phyloP scores from a whole-genome alignment of 2,888 invertebrate genomes.

The Sarcophaga caerulescens region DNA sequence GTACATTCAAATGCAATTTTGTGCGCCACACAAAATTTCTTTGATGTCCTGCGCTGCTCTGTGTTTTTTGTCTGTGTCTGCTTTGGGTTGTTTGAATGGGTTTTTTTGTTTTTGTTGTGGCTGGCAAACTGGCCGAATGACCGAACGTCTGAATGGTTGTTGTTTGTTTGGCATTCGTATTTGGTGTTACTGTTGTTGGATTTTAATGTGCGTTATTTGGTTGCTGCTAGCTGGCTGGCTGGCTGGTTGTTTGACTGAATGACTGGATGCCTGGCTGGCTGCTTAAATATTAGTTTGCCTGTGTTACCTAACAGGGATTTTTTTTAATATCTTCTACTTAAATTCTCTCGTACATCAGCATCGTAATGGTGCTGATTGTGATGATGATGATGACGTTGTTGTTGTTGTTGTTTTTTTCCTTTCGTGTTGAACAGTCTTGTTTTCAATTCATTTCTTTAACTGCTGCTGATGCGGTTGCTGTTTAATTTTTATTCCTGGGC shows the following conservation, averaged over 20 bases:
- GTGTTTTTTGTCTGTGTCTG: slow-evolving; percentile 37
- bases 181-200: not conserved
- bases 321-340: slow-evolving; percentile 64
- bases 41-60: slow-evolving; percentile 69
- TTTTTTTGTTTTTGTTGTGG: slow-evolving; percentile 31
- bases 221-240: slow-evolving; percentile 20
- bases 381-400: not conserved
- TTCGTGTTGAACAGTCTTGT: slow-evolving; percentile 40
- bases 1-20: slow-evolving; percentile 68
- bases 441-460: slow-evolving; percentile 41
- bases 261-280: slow-evolving; percentile 32
- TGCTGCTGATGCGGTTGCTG: not conserved
- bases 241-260: too few relatives aligned
- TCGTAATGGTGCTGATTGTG: not conserved
- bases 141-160: not conserved
- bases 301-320: slow-evolving; percentile 48
- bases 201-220: not conserved
- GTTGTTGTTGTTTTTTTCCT: not conserved
- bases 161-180: slow-evolving; percentile 7
- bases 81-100: slow-evolving; percentile 54
- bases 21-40: slow-evolving; percentile 68
- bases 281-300: slow-evolving; percentile 52
- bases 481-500: not conserved
- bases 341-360: slow-evolving; percentile 33
- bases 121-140: not conserved